Conservation (phyloP, 2,888 invertebrate species). For the Stomorhina lunata region DNA sequence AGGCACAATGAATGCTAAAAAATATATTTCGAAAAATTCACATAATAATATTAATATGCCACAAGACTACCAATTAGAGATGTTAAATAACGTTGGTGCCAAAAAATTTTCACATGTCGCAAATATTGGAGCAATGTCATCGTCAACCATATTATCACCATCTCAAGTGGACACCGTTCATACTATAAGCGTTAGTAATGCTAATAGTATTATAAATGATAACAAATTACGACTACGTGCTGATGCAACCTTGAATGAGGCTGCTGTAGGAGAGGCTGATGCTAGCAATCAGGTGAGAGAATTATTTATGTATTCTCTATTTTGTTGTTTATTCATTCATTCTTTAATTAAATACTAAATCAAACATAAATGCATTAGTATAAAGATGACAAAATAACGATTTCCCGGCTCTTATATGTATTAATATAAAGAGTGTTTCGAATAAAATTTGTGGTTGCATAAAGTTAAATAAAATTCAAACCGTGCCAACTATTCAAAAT, state of each 20-base stretch:
- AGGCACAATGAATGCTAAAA: conserved; percentile 74
- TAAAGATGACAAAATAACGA: too few species aligned
- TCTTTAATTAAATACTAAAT: too few species aligned
- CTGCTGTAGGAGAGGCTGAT: conserved; percentile 56
- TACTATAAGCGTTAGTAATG: neutral
- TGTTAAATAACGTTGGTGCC: conserved; percentile 55
- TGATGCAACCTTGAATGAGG: conserved; percentile 64
- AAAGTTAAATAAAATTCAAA: too few species aligned
- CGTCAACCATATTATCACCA: conserved; percentile 3
- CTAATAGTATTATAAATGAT: conserved; percentile 58
- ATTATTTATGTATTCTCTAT: neutral
- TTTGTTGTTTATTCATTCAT: conserved; percentile 15
- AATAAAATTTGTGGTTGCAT: too few species aligned
- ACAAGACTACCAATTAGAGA: conserved; percentile 65
- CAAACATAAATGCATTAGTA: too few species aligned
- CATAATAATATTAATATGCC: conserved; percentile 72
- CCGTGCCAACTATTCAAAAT: too few species aligned
- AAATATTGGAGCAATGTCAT: conserved; percentile 31
- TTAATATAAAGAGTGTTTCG: too few species aligned
- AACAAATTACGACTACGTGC: conserved; percentile 50
- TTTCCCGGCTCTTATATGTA: too few species aligned
- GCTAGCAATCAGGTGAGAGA: conserved; percentile 50
- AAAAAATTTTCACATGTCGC: conserved; percentile 52
- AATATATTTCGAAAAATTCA: conserved; percentile 71
- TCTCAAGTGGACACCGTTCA: conserved; percentile 21